phyloP scores from a whole-genome alignment of 2,113 vertebrate species.

The Brachypodius melanocephalos region DNA sequence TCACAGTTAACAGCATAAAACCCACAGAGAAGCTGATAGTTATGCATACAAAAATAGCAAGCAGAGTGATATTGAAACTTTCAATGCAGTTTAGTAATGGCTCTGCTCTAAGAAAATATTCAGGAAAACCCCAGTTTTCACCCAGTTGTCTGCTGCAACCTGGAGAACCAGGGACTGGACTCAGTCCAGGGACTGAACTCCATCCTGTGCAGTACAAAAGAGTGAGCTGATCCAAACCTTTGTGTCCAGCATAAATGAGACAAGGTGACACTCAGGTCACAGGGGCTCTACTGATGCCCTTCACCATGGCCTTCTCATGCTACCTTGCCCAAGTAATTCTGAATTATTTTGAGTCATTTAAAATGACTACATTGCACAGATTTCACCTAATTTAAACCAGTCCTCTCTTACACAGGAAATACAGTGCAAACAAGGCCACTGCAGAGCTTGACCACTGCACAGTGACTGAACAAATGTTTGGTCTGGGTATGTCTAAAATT shows the following conservation, averaged over 20 bases:
- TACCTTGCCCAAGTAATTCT: not conserved
- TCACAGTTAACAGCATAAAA: not conserved
- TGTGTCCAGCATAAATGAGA: not conserved
- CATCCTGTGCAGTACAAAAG: accelerated
- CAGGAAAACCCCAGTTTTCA: not conserved
- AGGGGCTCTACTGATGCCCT: not conserved
- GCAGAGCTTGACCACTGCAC: not conserved
- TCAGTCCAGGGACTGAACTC: too few relatives aligned
- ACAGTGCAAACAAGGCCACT: not conserved
- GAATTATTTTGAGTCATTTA: not conserved
- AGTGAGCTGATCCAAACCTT: not conserved
- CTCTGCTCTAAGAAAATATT: not conserved
- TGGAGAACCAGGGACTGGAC: not conserved
- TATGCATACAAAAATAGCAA: not conserved
- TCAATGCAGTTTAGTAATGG: not conserved
- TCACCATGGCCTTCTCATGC: not conserved
- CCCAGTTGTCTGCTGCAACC: not conserved
- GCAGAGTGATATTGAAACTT: not conserved
- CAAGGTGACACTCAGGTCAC: not conserved
- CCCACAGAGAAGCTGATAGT: not conserved
- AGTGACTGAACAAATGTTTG: not conserved
- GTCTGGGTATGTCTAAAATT: not conserved
- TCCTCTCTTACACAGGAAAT: not conserved
- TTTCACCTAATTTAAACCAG: not conserved
- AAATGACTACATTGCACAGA: not conserved